A percentile compares a stretch with the other conserved stretches of the same genome.
Evolutionary conservation across 1,140 invertebrate species (phyloP).

Genomic region (Drosophila rhopaloa): DNA sequence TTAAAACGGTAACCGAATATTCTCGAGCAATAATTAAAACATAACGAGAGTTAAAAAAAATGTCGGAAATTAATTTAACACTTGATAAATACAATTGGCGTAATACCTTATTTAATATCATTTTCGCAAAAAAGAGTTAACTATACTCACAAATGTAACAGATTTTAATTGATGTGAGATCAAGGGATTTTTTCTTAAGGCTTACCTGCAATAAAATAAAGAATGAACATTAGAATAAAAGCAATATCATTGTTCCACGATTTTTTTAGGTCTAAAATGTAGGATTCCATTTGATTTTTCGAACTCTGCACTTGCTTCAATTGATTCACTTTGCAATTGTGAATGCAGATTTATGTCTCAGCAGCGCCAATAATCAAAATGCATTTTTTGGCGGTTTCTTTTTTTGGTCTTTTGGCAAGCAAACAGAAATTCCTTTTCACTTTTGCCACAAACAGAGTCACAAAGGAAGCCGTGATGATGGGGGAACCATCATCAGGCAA

Average conservation of each 20-base stretch:
- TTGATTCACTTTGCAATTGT: constrained; percentile 29
- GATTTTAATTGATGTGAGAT: background rate
- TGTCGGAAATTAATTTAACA: no score
- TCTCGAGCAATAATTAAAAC: no score
- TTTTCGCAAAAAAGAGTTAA: no score
- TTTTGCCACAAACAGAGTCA: constrained; percentile 46
- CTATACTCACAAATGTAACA: background rate
- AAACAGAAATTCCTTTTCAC: constrained; percentile 44
- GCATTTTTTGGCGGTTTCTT: constrained; percentile 33
- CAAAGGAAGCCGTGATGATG: constrained; percentile 28
- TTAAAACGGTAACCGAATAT: background rate
- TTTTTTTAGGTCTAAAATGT: background rate
- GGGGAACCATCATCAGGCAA: constrained; percentile 40
- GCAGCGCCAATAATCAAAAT: constrained; percentile 58
- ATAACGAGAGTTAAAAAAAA: no score
- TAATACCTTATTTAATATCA: no score
- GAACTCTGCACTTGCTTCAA: constrained; percentile 7
- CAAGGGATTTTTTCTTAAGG: background rate
- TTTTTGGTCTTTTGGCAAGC: constrained; percentile 23
- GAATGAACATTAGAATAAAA: background rate
- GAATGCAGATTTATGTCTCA: constrained; percentile 59
- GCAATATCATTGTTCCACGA: background rate
- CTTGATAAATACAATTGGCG: no score
- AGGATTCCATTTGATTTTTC: constrained; percentile 9
- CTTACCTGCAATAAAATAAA: constrained; percentile 52